Conservation (phyloP, 2,797 vertebrate species). For the Sebastes miniatus region DNA sequence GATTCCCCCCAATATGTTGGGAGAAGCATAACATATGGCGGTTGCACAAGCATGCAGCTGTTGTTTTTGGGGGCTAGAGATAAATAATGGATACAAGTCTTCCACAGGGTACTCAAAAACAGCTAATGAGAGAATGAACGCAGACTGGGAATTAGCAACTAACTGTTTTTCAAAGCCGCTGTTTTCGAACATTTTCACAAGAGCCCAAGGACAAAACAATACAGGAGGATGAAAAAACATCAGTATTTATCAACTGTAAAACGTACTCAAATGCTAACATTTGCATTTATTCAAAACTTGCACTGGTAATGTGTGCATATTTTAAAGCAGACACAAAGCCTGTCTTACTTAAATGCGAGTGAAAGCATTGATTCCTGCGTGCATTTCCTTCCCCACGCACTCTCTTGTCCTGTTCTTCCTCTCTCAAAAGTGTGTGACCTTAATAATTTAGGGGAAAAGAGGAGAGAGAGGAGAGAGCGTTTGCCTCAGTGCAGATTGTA, state of each 20-base stretch:
- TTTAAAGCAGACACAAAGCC: slow-evolving; percentile 13
- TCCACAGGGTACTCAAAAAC: slow-evolving; percentile 70
- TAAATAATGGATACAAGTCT: slow-evolving; percentile 81
- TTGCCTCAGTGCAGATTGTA: slow-evolving; percentile 21
- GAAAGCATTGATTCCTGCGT: slow-evolving; percentile 21
- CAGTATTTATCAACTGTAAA: slow-evolving; percentile 52
- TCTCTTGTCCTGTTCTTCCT: not conserved
- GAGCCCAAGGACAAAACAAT: slow-evolving; percentile 74
- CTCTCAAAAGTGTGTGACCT: slow-evolving; percentile 53
- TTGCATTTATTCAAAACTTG: slow-evolving; percentile 58
- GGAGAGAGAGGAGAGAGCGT: slow-evolving; percentile 18
- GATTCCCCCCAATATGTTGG: slow-evolving; percentile 68
- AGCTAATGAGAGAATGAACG: slow-evolving; percentile 75
- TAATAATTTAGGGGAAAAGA: slow-evolving; percentile 59
- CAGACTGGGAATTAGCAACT: slow-evolving; percentile 75
- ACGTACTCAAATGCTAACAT: slow-evolving; percentile 58
- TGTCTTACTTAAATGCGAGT: slow-evolving; percentile 9
- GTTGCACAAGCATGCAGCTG: slow-evolving; percentile 79
- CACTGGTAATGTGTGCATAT: slow-evolving; percentile 29
- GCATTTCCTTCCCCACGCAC: slow-evolving; percentile 10
- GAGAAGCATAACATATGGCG: slow-evolving; percentile 71
- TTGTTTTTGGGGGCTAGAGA: slow-evolving; percentile 72
- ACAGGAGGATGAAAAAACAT: slow-evolving; percentile 61
- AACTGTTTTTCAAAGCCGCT: slow-evolving; percentile 73
- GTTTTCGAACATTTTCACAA: slow-evolving; percentile 70